These are phyloP conservation scores for Dasysyrphus albostriatus DNA, from an alignment of 2,888 invertebrate genomes.

Conservation along the genomic window DNA sequence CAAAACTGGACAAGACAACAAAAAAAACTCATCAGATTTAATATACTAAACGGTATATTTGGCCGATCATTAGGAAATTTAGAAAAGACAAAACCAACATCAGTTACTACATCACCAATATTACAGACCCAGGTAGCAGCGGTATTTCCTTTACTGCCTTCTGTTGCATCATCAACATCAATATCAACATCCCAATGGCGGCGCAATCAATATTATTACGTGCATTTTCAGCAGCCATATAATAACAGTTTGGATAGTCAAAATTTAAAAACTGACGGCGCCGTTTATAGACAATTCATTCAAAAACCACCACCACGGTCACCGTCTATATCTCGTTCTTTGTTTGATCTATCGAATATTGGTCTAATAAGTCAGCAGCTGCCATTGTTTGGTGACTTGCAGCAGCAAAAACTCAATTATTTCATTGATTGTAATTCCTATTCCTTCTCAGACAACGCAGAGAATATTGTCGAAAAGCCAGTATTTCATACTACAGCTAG, in stretches of 20 bases:
- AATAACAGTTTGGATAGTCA: constrained; percentile 33
- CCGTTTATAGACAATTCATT: neutral
- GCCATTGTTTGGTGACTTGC: constrained; percentile 22
- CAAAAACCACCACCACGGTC: constrained; percentile 1
- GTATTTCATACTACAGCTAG: neutral
- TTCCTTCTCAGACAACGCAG: neutral
- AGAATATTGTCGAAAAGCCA: constrained; percentile 5
- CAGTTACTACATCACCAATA: constrained; percentile 37
- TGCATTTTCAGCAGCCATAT: constrained; percentile 12
- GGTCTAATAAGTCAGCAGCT: constrained; percentile 37
- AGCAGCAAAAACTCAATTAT: neutral
- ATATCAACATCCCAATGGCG: constrained; percentile 25
- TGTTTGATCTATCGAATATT: constrained; percentile 49
- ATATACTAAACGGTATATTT: constrained; percentile 78
- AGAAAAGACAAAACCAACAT: constrained; percentile 25
- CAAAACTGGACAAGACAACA: constrained; percentile 39
- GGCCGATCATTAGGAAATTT: constrained; percentile 76
- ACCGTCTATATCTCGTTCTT: constrained; percentile 42
- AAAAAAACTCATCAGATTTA: constrained; percentile 73
- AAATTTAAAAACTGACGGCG: neutral
- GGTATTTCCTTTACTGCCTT: constrained; percentile 45
- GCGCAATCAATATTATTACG: constrained; percentile 42
- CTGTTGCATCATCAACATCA: constrained; percentile 16
- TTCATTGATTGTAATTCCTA: neutral
- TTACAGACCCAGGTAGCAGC: constrained; percentile 22